phyloP scores from a whole-genome alignment of 1,140 invertebrate genomes.

The Hesperophylax magnus region DNA sequence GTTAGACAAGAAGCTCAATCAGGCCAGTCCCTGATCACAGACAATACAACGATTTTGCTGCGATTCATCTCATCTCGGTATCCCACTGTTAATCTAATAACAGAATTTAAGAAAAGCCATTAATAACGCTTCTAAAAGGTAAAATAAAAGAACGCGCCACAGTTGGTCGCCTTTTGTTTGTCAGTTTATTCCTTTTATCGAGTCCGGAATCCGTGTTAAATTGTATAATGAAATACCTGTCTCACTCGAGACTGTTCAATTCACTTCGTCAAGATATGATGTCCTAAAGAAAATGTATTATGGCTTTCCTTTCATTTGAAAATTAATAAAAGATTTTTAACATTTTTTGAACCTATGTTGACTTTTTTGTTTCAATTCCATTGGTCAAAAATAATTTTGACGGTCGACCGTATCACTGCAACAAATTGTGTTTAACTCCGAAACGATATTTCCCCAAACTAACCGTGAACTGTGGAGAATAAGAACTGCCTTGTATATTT shows the following conservation, averaged over 20 bases:
- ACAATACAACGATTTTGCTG: conserved; percentile 26
- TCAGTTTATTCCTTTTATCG: conserved; percentile 28
- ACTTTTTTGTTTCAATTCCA: no score
- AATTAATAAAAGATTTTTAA: no score
- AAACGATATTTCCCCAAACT: no score
- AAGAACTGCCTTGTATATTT: no score
- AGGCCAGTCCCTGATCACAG: conserved; percentile 2
- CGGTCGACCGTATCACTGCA: no score
- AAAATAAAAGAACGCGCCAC: conserved; percentile 46
- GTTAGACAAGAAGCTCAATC: conserved; percentile 29
- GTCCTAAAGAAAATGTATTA: neutral
- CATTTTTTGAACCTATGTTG: no score
- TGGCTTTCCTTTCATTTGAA: no score
- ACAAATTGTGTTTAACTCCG: no score
- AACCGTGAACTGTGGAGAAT: no score
- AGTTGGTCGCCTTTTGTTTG: conserved; percentile 44
- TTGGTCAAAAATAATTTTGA: no score
- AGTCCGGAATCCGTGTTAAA: conserved; percentile 56
- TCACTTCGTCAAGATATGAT: conserved; percentile 26
- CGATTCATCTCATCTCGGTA: conserved; percentile 31
- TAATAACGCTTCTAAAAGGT: conserved; percentile 60
- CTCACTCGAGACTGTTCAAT: conserved; percentile 30
- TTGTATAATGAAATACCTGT: conserved; percentile 50
- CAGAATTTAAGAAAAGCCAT: conserved; percentile 67
- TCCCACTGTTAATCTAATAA: conserved; percentile 67